A percentile compares a stretch with the other conserved stretches of the same genome.
Evolutionary conservation across 2,113 vertebrate species (phyloP).

Genomic region (Riparia riparia): DNA sequence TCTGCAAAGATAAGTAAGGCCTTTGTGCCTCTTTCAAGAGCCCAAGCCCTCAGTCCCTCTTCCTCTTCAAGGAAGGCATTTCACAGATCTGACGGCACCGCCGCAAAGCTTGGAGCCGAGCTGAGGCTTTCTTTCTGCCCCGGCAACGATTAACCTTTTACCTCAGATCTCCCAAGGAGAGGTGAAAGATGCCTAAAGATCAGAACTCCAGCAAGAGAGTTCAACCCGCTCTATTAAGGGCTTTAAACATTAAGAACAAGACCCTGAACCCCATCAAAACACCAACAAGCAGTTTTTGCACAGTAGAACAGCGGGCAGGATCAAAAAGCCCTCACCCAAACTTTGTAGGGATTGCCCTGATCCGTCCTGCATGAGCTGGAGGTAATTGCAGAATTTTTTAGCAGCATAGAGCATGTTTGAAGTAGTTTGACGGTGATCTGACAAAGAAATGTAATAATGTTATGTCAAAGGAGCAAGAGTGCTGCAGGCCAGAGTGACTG

Average conservation of each 20-base stretch:
- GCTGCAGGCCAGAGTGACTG: neutral
- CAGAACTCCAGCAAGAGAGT: slow-evolving; percentile 28
- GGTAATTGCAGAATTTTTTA: neutral
- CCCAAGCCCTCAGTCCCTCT: neutral
- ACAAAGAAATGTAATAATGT: neutral
- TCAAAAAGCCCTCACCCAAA: neutral
- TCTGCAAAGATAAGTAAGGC: slow-evolving; percentile 5
- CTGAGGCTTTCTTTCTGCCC: neutral
- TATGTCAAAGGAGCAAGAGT: neutral
- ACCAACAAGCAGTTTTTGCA: slow-evolving; percentile 5
- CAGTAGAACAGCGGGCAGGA: neutral
- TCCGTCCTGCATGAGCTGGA: neutral
- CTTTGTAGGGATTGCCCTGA: neutral
- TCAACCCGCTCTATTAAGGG: slow-evolving; percentile 42
- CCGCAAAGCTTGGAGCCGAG: neutral
- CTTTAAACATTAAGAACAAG: slow-evolving; percentile 10
- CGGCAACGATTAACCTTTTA: slow-evolving; percentile 40
- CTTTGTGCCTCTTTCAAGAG: slow-evolving; percentile 28
- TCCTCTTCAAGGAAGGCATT: slow-evolving; percentile 8
- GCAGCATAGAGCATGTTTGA: neutral
- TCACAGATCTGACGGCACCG: neutral
- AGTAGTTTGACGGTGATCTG: neutral
- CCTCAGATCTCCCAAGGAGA: neutral
- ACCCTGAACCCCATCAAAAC: slow-evolving; percentile 43
- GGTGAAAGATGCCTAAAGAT: slow-evolving; percentile 57